Conservation (phyloP, 35 echinoderm and acorn worm species). For the Heliocidaris tuberculata region DNA sequence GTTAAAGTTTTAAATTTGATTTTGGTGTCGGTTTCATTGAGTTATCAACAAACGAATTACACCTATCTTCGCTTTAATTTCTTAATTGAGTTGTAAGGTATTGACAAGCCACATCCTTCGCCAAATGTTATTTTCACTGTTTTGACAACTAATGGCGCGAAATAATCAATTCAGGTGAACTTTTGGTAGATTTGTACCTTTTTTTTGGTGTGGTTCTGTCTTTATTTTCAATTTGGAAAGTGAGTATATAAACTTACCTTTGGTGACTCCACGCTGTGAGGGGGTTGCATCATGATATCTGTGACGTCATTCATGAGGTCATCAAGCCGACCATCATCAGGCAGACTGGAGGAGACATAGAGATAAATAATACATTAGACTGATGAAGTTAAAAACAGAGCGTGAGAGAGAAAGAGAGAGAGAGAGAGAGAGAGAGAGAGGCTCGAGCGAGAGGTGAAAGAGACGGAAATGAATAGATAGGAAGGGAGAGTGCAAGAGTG, state of each 20-base stretch:
- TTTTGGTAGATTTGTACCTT: neutral
- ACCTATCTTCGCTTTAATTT: neutral
- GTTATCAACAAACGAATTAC: neutral
- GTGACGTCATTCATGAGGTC: conserved; percentile 15
- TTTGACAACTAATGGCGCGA: neutral
- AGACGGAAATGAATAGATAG: neutral
- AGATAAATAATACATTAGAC: neutral
- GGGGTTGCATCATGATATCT: neutral
- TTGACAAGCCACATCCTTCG: too few relatives aligned
- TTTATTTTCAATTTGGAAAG: neutral
- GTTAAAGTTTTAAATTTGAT: neutral
- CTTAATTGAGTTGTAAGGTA: neutral
- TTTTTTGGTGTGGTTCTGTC: neutral
- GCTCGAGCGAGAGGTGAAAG: neutral
- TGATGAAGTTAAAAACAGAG: neutral
- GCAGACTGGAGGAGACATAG: conserved; percentile 9
- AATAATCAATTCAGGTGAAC: neutral
- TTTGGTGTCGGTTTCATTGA: neutral
- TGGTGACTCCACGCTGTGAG: neutral
- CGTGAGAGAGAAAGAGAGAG: neutral
- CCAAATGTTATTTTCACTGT: too few relatives aligned
- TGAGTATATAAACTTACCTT: neutral
- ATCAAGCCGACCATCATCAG: conserved; percentile 35
- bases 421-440: neutral
- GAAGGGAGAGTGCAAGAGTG: too few relatives aligned